Conservation (phyloP, 1,140 invertebrate genomes). For the Drosophila ananassae region DNA sequence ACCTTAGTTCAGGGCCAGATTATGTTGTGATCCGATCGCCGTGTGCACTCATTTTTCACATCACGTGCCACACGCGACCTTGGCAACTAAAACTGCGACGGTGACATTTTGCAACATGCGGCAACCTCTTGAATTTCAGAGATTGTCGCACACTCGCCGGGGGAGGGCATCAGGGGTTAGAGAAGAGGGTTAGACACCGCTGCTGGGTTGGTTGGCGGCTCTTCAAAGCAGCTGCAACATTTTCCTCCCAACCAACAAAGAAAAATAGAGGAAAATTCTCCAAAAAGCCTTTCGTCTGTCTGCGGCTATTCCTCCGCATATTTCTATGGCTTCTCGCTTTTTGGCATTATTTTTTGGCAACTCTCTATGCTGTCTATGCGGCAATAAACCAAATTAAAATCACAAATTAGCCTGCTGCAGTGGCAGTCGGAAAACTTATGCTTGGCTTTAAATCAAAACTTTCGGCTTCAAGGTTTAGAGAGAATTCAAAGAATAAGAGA, state of each 20-base stretch:
- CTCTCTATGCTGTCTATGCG: conserved; percentile 62
- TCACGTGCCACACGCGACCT: conserved; percentile 77
- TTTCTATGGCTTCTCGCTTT: conserved; percentile 28
- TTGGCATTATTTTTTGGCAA: conserved; percentile 53
- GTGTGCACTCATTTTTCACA: conserved; percentile 69
- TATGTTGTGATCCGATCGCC: conserved; percentile 79
- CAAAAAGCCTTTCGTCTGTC: conserved; percentile 50
- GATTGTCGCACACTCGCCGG: conserved; percentile 43
- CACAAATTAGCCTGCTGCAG: conserved; percentile 74
- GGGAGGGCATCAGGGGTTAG: conserved; percentile 10
- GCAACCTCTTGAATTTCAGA: conserved; percentile 75
- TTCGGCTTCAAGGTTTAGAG: background rate
- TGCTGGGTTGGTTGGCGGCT: conserved; percentile 20
- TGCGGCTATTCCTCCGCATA: conserved; percentile 46
- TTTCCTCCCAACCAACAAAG: conserved; percentile 38
- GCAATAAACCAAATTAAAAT: conserved; percentile 77
- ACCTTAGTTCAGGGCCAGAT: conserved; percentile 60
- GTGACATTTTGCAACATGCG: conserved; percentile 76
- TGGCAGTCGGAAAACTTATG: conserved; percentile 34
- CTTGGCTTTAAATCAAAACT: background rate
- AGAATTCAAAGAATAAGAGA: background rate
- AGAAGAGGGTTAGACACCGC: conserved; percentile 2
- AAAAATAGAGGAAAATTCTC: background rate
- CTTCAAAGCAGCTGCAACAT: conserved; percentile 65
- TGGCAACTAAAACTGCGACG: conserved; percentile 36